Conservation (phyloP, 2,113 vertebrate genomes). For the Neotoma lepida region DNA sequence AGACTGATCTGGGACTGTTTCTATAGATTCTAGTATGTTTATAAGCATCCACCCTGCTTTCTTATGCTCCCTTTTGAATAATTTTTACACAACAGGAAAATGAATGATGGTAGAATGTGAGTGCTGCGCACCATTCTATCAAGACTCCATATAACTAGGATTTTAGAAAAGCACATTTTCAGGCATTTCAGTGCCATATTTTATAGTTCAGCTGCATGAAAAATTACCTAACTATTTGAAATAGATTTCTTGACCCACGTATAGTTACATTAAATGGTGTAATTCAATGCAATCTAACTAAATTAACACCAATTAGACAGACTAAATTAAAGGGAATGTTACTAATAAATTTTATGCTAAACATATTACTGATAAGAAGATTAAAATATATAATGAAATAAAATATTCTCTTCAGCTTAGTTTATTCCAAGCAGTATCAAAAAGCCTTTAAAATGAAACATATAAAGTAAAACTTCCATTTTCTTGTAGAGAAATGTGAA, state of each 20-base stretch:
- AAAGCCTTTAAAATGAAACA: conserved; percentile 80
- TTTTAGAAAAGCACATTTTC: conserved; percentile 82
- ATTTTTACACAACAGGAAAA: conserved; percentile 72
- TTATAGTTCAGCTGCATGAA: conserved; percentile 83
- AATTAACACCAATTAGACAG: conserved; percentile 89
- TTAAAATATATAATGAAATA: conserved; percentile 86
- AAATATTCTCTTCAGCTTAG: conserved; percentile 83
- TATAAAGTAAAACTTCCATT: conserved; percentile 31
- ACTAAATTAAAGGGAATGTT: conserved; percentile 89
- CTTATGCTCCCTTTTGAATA: conserved; percentile 73
- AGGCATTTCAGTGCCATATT: conserved; percentile 79
- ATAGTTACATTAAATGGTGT: conserved; percentile 87
- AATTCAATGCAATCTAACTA: conserved; percentile 90
- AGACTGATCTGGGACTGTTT: conserved; percentile 72
- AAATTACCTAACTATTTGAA: conserved; percentile 87
- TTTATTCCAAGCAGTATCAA: conserved; percentile 80
- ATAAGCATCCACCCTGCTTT: conserved; percentile 74
- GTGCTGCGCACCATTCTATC: conserved; percentile 67
- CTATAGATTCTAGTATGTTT: conserved; percentile 73
- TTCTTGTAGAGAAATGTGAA: conserved; percentile 40
- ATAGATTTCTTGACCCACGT: conserved; percentile 87
- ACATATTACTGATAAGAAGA: conserved; percentile 87
- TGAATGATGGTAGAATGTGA: conserved; percentile 79
- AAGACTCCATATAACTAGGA: conserved; percentile 80
- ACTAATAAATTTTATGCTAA: conserved; percentile 90